phyloP scores from a whole-genome alignment of 2,113 vertebrate species.

The Echinops telfairi region DNA sequence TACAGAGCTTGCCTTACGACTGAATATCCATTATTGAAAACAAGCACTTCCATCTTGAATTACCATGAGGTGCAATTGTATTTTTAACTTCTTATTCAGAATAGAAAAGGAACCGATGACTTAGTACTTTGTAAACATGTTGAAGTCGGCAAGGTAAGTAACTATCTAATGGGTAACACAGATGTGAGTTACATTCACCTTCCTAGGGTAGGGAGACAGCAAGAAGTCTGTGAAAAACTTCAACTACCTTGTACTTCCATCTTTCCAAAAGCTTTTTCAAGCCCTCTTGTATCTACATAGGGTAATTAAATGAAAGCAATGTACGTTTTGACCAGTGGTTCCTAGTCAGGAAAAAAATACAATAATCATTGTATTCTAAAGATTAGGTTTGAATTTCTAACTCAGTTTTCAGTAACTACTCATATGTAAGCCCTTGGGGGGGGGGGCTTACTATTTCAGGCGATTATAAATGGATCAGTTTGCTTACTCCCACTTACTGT shows the following conservation, averaged over 20 bases:
- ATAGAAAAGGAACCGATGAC: not conserved
- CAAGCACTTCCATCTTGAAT: constrained; percentile 1
- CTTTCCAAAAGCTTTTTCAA: no score
- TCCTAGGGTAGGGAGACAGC: not conserved
- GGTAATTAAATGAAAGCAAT: constrained; percentile 27
- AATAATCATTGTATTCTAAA: constrained; percentile 19
- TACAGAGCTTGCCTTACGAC: constrained; percentile 8
- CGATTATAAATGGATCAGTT: not conserved
- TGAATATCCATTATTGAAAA: constrained; percentile 45
- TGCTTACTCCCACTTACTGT: constrained; percentile 33
- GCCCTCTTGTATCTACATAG: not conserved
- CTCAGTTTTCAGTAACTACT: not conserved
- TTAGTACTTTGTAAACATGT: constrained; percentile 47
- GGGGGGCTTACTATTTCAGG: not conserved
- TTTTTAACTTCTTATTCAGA: constrained; percentile 40
- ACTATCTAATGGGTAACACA: constrained; percentile 26
- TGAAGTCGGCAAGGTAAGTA: not conserved
- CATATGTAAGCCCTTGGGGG: not conserved
- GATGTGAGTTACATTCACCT: not conserved
- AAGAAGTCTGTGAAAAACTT: no score
- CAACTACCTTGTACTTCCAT: no score
- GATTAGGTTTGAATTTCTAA: constrained; percentile 37
- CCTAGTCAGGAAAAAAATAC: not conserved
- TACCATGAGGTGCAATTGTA: constrained; percentile 19
- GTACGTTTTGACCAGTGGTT: constrained; percentile 18